phyloP scores from a whole-genome alignment of 1,140 invertebrate genomes.

The Lordiphosa mommai region DNA sequence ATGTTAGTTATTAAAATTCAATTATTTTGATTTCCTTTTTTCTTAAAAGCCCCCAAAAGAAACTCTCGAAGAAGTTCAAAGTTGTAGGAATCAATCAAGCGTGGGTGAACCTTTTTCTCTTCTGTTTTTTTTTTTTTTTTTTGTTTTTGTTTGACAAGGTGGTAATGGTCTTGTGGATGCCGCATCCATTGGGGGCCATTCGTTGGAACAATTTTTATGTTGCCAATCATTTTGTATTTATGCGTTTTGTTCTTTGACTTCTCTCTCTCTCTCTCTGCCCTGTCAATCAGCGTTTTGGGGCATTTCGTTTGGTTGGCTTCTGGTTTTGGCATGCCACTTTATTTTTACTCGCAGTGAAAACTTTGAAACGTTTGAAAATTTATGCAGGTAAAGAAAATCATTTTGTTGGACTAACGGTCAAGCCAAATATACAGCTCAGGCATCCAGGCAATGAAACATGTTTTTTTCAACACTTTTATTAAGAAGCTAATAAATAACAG shows the following conservation, averaged over 20 bases:
- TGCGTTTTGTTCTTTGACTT: slow-evolving; percentile 61
- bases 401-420: no score
- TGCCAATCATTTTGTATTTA: slow-evolving; percentile 73
- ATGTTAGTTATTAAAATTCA: slow-evolving; percentile 72
- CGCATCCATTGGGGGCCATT: slow-evolving; percentile 17
- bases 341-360: no score
- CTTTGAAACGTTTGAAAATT: no score
- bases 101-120: slow-evolving; percentile 25
- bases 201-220: slow-evolving; percentile 42
- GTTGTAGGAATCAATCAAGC: slow-evolving; percentile 70
- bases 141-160: slow-evolving; percentile 21
- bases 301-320: slow-evolving; percentile 27
- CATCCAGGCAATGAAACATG: no score
- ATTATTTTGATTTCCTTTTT: slow-evolving; percentile 56
- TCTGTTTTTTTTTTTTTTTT: background rate
- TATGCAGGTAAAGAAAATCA: no score
- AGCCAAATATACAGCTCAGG: no score
- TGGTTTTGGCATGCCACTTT: no score
- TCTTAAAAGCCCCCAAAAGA: background rate
- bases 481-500: no score
- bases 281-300: slow-evolving; percentile 56
- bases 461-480: no score
- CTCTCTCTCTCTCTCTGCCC: background rate
- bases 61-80: background rate
- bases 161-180: slow-evolving; percentile 40